Percentiles rank a stretch among this genome's conserved stretches.
These are phyloP conservation scores for Arrhopalites spinosus DNA, from an alignment of 2,888 invertebrate species.

Conservation along the genomic window DNA sequence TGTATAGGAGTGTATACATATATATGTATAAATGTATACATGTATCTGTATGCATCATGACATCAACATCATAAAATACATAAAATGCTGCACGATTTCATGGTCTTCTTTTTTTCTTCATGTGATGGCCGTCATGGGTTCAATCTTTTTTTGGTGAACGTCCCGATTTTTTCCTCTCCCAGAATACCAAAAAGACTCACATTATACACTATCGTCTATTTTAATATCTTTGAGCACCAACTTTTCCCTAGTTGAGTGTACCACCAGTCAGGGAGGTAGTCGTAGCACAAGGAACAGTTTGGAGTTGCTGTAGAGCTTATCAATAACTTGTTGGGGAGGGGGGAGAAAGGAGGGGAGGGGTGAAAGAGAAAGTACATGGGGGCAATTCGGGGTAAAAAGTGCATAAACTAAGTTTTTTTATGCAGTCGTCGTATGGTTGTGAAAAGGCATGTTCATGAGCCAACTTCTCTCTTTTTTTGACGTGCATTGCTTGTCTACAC, in stretches of 20 bases:
- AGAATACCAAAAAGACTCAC: not conserved
- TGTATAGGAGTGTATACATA: too few relatives aligned
- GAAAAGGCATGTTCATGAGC: too few relatives aligned
- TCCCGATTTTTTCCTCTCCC: not conserved
- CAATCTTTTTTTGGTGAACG: slow-evolving; percentile 6
- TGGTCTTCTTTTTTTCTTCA: not conserved
- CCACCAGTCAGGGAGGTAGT: not conserved
- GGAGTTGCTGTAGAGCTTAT: not conserved
- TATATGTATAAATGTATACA: too few relatives aligned
- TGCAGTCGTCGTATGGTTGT: not conserved
- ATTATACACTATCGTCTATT: not conserved
- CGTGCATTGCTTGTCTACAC: too few relatives aligned
- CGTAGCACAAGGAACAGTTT: not conserved
- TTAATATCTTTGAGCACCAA: not conserved
- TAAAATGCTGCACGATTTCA: not conserved
- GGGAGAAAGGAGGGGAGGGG: too few relatives aligned
- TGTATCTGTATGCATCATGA: too few relatives aligned
- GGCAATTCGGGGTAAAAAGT: too few relatives aligned
- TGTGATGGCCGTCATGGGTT: slow-evolving; percentile 4
- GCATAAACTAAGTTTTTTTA: not conserved
- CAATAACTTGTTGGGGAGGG: not conserved
- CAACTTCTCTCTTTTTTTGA: too few relatives aligned
- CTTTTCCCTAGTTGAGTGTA: not conserved
- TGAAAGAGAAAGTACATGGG: too few relatives aligned
- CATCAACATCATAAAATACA: not conserved